Evolutionary conservation across 2,888 invertebrate species (phyloP).

Genomic region (Drosophila kuntzei): DNA sequence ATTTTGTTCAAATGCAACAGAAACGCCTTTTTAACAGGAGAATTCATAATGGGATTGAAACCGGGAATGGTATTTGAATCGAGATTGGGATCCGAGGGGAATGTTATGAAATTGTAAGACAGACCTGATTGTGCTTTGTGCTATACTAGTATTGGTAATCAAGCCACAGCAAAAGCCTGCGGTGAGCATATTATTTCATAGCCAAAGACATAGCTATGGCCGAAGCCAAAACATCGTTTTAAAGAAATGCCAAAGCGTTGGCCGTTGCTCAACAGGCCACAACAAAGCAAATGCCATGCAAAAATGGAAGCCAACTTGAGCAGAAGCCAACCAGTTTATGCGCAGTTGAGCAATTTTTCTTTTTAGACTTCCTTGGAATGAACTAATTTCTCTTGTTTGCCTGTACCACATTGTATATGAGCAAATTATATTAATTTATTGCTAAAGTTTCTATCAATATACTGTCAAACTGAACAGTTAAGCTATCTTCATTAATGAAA

Average conservation of each 20-base stretch:
- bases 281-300: conserved; percentile 63
- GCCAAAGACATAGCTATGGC: conserved; percentile 41
- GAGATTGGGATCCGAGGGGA: conserved; percentile 9
- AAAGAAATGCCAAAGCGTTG: conserved; percentile 50
- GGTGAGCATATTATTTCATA: conserved; percentile 67
- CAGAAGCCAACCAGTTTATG: conserved; percentile 36
- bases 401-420: conserved; percentile 24
- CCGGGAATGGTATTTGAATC: conserved; percentile 15
- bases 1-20: conserved; percentile 51
- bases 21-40: background rate
- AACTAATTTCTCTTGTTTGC: conserved; percentile 11
- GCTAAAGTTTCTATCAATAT: background rate
- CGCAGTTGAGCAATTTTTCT: conserved; percentile 26
- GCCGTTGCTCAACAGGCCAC: conserved; percentile 51
- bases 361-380: conserved; percentile 3
- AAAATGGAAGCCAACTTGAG: conserved; percentile 28
- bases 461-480: background rate
- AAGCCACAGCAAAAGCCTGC: conserved; percentile 76
- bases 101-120: conserved; percentile 6
- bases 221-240: conserved; percentile 45
- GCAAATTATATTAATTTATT: conserved; percentile 24
- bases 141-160: conserved; percentile 44
- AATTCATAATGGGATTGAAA: conserved; percentile 20
- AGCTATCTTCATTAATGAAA: background rate
- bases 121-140: conserved; percentile 47